Conservation (phyloP, 2,797 vertebrate genomes). For the Pyrrhura leucotis region DNA sequence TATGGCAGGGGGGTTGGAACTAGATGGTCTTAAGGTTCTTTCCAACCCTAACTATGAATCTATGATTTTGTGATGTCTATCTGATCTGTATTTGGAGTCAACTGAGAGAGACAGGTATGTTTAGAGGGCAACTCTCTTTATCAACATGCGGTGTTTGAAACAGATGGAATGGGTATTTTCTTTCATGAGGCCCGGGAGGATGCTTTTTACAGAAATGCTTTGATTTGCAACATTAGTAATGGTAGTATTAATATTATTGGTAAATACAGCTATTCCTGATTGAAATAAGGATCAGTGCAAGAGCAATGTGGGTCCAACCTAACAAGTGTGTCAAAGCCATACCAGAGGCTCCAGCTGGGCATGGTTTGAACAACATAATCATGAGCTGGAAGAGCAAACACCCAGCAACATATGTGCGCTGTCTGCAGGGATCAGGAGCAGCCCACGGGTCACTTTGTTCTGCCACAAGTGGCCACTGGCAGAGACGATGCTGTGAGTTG, state of each 20-base stretch:
- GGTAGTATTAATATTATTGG: neutral
- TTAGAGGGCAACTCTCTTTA: neutral
- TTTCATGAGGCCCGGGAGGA: neutral
- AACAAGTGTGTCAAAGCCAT: neutral
- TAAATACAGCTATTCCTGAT: neutral
- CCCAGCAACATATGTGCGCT: fast-evolving
- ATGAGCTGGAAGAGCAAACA: neutral
- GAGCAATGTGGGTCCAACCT: neutral
- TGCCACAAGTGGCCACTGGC: neutral
- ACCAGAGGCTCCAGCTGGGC: neutral
- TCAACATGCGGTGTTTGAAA: neutral
- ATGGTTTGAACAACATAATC: neutral
- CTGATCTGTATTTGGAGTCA: neutral
- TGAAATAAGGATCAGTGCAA: neutral
- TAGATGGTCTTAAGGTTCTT: neutral
- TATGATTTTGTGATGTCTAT: neutral
- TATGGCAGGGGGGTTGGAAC: neutral
- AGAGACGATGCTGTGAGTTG: neutral
- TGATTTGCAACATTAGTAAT: neutral
- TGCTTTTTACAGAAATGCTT: neutral
- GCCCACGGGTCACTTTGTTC: neutral
- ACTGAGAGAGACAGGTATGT: neutral
- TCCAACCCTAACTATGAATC: neutral
- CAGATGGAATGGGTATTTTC: neutral
- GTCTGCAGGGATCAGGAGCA: neutral